Evolutionary conservation across 2,888 invertebrate species (phyloP), one percentile per base, ranked within the genome.

Genomic region (Drosophila niveifrons): DNA sequence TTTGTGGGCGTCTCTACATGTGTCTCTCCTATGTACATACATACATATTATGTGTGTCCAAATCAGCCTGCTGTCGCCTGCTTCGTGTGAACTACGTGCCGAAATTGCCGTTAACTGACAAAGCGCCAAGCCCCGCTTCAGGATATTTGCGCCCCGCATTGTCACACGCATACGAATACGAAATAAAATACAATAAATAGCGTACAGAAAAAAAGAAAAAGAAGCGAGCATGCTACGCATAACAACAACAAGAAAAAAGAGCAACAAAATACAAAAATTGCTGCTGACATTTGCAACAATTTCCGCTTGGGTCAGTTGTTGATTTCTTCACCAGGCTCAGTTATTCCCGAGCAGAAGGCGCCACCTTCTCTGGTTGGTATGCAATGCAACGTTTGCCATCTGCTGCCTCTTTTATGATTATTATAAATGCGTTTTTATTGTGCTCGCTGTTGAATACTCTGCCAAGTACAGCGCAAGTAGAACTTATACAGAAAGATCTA

Each of bases 281-380:
- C 18, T 84, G 85, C 88, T 85, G 88, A 85, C 85, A 85, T 68
- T 82, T 82, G 85, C 88, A 84, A 87, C 85, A 82, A 87, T 87
- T 84, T 85, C 82, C 85, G 85, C 59, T 85, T 76, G 65, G 82
- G 88, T 87, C 82, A 80, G 85, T 85, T 81, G 73, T 57, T 64
- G 72, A 64, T 71, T 68, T 72, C 62, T 65, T 39, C 55, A 59
- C 55, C 34, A 23, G 23, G 23, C 6, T 23, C 23, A 51, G 43
- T 43, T 18, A 34, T 34, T 39, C 7, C 44, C 23, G 11, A 11
- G 4, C 36, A 36, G n/a, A 36, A 36, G 36, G 36, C 6, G 43
- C 44, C 63, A 23, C 23, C 23, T 23, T 6, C 23, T 23, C 23
- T 23, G 44, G 9, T 65, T 62, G 50, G 61, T 70, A 72, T 82